Evolutionary conservation across 2,797 vertebrate species (phyloP).

Genomic region (Pseudomugil tenellus): DNA sequence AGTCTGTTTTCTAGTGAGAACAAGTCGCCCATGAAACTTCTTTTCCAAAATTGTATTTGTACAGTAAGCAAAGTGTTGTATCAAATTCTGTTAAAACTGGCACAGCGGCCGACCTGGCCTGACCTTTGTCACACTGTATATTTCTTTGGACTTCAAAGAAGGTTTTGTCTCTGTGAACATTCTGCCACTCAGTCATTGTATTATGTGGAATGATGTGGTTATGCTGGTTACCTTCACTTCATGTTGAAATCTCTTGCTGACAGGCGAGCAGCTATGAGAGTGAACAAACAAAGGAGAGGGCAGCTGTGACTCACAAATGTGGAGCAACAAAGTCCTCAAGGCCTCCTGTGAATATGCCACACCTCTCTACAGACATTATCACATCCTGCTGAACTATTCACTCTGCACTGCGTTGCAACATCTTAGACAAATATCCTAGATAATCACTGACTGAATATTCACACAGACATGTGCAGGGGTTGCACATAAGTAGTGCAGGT

Average conservation of each 20-base stretch:
- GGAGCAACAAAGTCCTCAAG: conserved; percentile 24
- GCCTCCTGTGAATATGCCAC: conserved; percentile 48
- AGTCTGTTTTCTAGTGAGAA: background rate
- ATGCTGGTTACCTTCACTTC: background rate
- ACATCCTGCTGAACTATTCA: conserved; percentile 38
- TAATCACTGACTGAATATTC: conserved; percentile 13
- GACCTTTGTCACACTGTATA: background rate
- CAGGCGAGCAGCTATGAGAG: background rate
- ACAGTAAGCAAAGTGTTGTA: background rate
- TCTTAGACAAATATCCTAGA: conserved; percentile 8
- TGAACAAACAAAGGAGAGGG: conserved; percentile 12
- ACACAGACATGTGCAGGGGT: conserved; percentile 9
- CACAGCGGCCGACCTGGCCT: background rate
- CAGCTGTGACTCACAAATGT: conserved; percentile 56
- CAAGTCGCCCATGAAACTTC: background rate
- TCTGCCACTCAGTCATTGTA: conserved; percentile 35
- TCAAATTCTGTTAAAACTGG: background rate
- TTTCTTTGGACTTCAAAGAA: background rate
- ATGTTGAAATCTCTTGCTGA: background rate
- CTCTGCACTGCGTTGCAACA: conserved; percentile 13
- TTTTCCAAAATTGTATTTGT: background rate
- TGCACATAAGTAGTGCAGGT: background rate
- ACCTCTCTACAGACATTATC: conserved; percentile 58
- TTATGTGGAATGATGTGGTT: no score
- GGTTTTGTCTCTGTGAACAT: background rate